Percentiles rank a stretch among this genome's conserved stretches.
Conservation (phyloP, 2,797 vertebrate genomes). For the Chaenodraco wilsoni region DNA sequence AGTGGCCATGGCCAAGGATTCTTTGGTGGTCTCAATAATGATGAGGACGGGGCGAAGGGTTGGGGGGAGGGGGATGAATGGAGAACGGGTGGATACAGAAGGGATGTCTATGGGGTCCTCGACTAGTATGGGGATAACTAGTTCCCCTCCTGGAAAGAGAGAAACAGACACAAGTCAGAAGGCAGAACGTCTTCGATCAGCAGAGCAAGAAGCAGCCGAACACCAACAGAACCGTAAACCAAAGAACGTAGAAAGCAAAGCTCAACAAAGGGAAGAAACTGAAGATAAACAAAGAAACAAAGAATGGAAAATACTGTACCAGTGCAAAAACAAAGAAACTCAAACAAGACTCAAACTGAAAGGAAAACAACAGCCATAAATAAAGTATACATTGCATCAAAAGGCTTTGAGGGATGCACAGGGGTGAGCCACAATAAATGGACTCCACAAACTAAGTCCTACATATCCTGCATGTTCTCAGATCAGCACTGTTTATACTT, state of each 20-base stretch:
- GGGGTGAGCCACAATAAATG: conserved; percentile 74
- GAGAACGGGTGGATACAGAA: conserved; percentile 96
- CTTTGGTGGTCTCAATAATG: conserved; percentile 99
- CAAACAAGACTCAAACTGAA: conserved; percentile 81
- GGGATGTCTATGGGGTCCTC: conserved; percentile 99
- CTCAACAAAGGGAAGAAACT: conserved; percentile 66
- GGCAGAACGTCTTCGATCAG: conserved; percentile 29
- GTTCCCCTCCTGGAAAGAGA: conserved; percentile 95
- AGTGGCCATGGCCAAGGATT: conserved; percentile 99
- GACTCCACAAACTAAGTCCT: conserved; percentile 39
- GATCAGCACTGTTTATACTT: conserved; percentile 9
- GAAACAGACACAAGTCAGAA: conserved; percentile 61
- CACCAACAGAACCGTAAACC: conserved; percentile 61
- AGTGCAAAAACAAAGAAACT: conserved; percentile 81
- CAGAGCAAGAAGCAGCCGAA: conserved; percentile 65
- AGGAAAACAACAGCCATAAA: conserved; percentile 79
- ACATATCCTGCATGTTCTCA: conserved; percentile 5
- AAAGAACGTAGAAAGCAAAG: conserved; percentile 75
- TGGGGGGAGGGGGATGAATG: conserved; percentile 96
- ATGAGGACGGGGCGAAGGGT: conserved; percentile 98
- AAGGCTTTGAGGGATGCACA: conserved; percentile 84
- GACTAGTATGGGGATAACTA: conserved; percentile 98
- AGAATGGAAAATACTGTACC: conserved; percentile 74
- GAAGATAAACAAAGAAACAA: conserved; percentile 55
- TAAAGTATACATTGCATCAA: conserved; percentile 81